Percentiles rank a stretch among this genome's conserved stretches.
phyloP scores from a whole-genome alignment of 92 coral and sea anemone genomes.

The Nematostella vectensis region DNA sequence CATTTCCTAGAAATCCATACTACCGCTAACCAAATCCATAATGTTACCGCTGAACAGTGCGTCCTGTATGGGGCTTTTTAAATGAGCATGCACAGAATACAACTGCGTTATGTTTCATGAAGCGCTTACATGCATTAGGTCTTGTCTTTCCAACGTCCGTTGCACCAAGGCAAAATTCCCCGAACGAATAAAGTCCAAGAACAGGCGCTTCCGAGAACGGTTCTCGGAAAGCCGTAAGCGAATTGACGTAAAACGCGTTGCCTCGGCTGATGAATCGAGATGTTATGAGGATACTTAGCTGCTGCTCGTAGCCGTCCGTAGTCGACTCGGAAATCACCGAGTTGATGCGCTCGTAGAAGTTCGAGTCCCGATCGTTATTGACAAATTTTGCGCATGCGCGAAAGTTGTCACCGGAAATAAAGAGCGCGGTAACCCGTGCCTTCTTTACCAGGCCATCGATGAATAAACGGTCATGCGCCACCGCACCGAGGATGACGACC shows the following conservation, averaged over 20 bases:
- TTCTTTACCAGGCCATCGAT: constrained; percentile 86
- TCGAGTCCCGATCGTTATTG: constrained; percentile 55
- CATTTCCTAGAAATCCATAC: too few relatives aligned
- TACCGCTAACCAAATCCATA: too few relatives aligned
- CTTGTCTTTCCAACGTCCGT: constrained; percentile 52
- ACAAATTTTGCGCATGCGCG: constrained; percentile 89
- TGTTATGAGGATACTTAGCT: constrained; percentile 67
- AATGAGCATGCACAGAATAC: constrained; percentile 80
- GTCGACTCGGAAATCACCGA: constrained; percentile 51
- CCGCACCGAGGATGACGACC: constrained; percentile 81
- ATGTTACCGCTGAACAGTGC: too few relatives aligned
- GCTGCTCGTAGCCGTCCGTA: constrained; percentile 49
- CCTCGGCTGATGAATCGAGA: constrained; percentile 93
- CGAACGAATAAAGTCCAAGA: constrained; percentile 84
- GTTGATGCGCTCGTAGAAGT: constrained; percentile 72
- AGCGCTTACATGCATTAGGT: constrained; percentile 61
- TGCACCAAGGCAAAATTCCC: constrained; percentile 80
- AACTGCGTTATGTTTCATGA: constrained; percentile 78
- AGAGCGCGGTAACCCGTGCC: constrained; percentile 69
- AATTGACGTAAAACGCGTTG: constrained; percentile 80
- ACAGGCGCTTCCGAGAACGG: constrained; percentile 51
- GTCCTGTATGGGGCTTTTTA: constrained; percentile 2
- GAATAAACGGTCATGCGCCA: constrained; percentile 95
- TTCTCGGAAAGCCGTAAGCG: constrained; percentile 76
- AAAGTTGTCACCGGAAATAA: constrained; percentile 65